Evolutionary conservation across 2,797 vertebrate genomes (phyloP), one percentile per base, ranked within the genome.

Genomic region (Cirrhinus mrigala): DNA sequence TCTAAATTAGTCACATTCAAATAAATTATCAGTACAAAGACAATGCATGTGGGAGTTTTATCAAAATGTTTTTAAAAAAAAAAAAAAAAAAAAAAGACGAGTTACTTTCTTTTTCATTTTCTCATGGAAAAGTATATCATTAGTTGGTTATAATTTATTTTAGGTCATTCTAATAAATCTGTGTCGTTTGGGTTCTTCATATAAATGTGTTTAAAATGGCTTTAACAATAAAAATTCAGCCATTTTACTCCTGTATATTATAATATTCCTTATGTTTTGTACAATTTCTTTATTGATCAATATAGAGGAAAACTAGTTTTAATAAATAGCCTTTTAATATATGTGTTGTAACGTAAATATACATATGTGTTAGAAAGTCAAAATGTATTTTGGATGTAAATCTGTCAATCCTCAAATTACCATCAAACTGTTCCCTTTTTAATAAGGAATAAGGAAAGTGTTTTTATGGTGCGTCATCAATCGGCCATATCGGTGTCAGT

Each of bases 1-100:
- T 58, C 24, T 80, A 73, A 73, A 69, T 15, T 74, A 7, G 73
- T 68, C 29, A 29, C 24, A 83, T 24, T 5, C 44, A 44, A 52
- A 37, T 7, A 8, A 83, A 54, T 27, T 4, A 54, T 27, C 58
- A 62, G 44, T 0, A 8, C 4, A 52, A 52, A n/a, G 20, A 76
- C 27, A 54, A 6, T 33, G 24, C 1, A 16, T 16, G 37, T n/a
- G 37, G 40, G 52, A 46, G 11, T n/a, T 6, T 44, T 24, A 52
- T 6, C n/a, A 1, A 66, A 22, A 78, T 9, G 7, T 4, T 66
- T 18, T n/a, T n/a, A n/a, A n/a, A n/a, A 0, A 46, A 0, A 27
- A 18, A 33, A 0, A 29, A 64, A 6, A 29, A 48, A 64, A 9
- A 29, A 46, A 29, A 48, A 24, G 4, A 20, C 16, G 46, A 70